Percentiles rank a stretch among this genome's conserved stretches.
Conservation (phyloP, 1,140 invertebrate species). For the Drosophila kohkoa region DNA sequence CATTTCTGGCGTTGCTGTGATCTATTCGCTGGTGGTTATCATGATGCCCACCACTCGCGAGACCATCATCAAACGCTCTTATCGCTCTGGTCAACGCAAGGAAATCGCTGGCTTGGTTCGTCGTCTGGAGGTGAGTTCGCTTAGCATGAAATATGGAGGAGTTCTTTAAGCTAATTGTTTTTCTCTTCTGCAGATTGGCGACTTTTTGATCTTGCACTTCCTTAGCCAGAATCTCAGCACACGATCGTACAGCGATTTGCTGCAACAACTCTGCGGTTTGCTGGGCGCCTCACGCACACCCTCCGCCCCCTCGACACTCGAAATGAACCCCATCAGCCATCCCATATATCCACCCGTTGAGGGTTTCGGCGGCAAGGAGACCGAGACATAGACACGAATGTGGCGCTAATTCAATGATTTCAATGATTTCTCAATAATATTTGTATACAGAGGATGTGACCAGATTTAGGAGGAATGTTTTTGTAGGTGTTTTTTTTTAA, state of each 20-base stretch:
- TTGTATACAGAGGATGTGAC: conserved; percentile 59
- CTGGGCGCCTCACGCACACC: conserved; percentile 90
- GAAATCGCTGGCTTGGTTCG: conserved; percentile 90
- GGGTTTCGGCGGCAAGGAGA: conserved; percentile 91
- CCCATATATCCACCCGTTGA: conserved; percentile 90
- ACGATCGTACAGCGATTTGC: conserved; percentile 91
- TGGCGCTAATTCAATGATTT: conserved; percentile 62
- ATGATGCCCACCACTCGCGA: conserved; percentile 92
- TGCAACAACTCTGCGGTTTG: conserved; percentile 88
- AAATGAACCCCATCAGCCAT: conserved; percentile 90
- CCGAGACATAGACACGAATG: conserved; percentile 88
- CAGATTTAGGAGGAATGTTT: conserved; percentile 31
- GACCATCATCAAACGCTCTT: conserved; percentile 90
- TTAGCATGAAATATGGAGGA: too few relatives aligned
- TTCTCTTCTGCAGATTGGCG: conserved; percentile 88
- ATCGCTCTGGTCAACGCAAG: conserved; percentile 90
- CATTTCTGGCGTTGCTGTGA: conserved; percentile 90
- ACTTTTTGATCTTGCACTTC: conserved; percentile 93
- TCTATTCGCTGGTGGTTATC: conserved; percentile 93
- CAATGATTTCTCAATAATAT: conserved; percentile 84
- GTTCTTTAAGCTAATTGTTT: neutral
- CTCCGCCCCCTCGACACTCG: conserved; percentile 92
- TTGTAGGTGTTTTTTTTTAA: conserved; percentile 53
- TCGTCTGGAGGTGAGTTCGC: conserved; percentile 89
- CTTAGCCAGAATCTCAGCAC: conserved; percentile 94